phyloP scores from a whole-genome alignment of 2,113 vertebrate genomes.

The Salvelinus namaycush region DNA sequence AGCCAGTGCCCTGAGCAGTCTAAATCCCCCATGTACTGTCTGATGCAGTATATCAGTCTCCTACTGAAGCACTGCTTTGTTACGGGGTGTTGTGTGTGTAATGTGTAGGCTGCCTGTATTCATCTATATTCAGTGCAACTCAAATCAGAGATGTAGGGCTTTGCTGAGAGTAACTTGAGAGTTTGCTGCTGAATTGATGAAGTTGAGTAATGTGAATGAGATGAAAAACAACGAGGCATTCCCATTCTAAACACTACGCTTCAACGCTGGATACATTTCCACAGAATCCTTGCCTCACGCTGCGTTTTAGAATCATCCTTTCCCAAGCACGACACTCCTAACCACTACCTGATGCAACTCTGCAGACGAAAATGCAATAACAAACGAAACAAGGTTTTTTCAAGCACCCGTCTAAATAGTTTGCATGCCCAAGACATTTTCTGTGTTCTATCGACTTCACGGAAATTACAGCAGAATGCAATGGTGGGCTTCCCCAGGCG shows the following conservation, averaged over 20 bases:
- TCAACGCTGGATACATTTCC: conserved; percentile 66
- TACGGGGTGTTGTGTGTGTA: conserved; percentile 11
- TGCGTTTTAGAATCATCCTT: conserved; percentile 67
- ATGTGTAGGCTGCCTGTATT: conserved; percentile 26
- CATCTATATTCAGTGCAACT: conserved; percentile 67
- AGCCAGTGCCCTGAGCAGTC: conserved; percentile 13
- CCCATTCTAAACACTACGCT: conserved; percentile 68
- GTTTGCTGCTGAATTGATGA: conserved; percentile 60
- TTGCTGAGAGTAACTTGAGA: conserved; percentile 56
- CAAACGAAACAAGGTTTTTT: conserved; percentile 53
- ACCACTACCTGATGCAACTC: conserved; percentile 75
- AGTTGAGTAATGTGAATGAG: conserved; percentile 62
- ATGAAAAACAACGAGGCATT: conserved; percentile 54
- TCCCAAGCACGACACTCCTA: conserved; percentile 65
- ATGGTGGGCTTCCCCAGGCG: conserved; percentile 63
- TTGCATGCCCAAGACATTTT: conserved; percentile 56
- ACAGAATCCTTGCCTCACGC: conserved; percentile 62
- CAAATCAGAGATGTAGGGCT: conserved; percentile 62
- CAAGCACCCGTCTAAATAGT: conserved; percentile 63
- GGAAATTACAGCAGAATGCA: conserved; percentile 64
- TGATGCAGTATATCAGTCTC: conserved; percentile 4
- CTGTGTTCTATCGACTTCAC: conserved; percentile 66
- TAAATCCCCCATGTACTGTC: conserved; percentile 5
- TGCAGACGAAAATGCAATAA: conserved; percentile 72
- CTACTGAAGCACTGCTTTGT: conserved; percentile 17